Base-by-base conservation (phyloP, 2,113 vertebrate genomes). In the Poeciliopsis prolifica region DNA sequence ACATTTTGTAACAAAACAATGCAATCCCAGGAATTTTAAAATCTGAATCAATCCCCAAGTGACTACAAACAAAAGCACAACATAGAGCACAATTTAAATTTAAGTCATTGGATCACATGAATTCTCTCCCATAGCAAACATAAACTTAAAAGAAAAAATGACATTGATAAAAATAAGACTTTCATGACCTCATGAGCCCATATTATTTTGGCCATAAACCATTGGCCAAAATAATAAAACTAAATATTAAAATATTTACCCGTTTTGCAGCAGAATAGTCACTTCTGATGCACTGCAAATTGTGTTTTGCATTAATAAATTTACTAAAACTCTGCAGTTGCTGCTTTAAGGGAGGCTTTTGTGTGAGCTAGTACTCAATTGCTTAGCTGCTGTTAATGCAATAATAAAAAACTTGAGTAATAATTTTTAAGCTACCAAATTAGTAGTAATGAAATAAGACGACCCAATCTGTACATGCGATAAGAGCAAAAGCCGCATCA, bases 401-500 rank as follows among this genome's bases (percentile, higher is more conserved):
- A 9, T 58, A 35, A 35, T 9, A 35, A 7, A 7, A 24, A 22
- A 8, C 22, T 7, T 19, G 51, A 54, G 51, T 54, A 24, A 54
- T 54, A 24, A n/a, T 54, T 54, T 54, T 24, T 7, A 24, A 54
- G 7, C 8, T n/a, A 54, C 7, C 19, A 24, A 54, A n/a, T 24
- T 42, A 42, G 13, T 42, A 42, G 14, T 42, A 42, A 42, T 15
- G 40, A 42, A 42, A 42, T 15, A 15, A 42, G 40, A 42, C 1
- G 1, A 42, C 62, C 74, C 35, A 31, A 70, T 22, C 62, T 37
- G 1, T 19, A 48, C 44, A 75, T 44, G 19, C 33, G 48, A 72
- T 64, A 65, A 82, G 78, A 37, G 48, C 75, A 30, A 72, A 58
- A 44, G 37, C 77, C 68, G 72, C 69, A 72, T 86, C 81, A 74